phyloP scores from a whole-genome alignment of 2,797 vertebrate species.

The Phalanger gymnotis region DNA sequence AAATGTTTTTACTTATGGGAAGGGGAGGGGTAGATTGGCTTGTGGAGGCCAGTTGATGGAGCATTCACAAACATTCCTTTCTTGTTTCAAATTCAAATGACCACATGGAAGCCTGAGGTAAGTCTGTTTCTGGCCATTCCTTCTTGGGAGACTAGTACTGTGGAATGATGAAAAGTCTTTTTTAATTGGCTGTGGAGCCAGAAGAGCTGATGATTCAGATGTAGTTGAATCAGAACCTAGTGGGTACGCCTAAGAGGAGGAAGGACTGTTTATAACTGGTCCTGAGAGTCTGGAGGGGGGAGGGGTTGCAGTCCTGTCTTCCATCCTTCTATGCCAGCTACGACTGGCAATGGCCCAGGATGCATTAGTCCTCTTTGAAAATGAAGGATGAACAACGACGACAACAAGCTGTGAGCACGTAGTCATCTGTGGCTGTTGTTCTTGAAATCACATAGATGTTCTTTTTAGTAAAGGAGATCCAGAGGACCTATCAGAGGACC shows the following conservation, averaged over 20 bases:
- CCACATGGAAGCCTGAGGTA: background rate
- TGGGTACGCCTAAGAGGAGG: background rate
- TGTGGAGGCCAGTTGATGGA: background rate
- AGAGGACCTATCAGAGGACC: background rate
- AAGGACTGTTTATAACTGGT: background rate
- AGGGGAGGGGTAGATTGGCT: background rate
- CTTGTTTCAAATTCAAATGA: background rate
- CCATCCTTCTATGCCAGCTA: background rate
- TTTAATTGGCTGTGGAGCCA: background rate
- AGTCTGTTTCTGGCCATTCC: background rate
- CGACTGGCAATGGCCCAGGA: background rate
- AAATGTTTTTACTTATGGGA: background rate
- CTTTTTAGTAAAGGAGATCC: background rate
- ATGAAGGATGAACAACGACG: background rate
- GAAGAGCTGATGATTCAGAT: background rate
- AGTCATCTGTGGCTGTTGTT: background rate
- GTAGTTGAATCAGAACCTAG: background rate
- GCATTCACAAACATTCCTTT: background rate
- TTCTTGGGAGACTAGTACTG: background rate
- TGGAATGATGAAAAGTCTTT: background rate
- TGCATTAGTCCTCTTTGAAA: background rate
- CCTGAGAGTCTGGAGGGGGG: background rate
- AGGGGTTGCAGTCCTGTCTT: background rate
- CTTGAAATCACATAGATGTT: background rate
- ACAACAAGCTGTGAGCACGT: background rate